Base-by-base conservation (phyloP, 2,113 vertebrate species). In the zebrafish (Danio rerio) region DNA sequence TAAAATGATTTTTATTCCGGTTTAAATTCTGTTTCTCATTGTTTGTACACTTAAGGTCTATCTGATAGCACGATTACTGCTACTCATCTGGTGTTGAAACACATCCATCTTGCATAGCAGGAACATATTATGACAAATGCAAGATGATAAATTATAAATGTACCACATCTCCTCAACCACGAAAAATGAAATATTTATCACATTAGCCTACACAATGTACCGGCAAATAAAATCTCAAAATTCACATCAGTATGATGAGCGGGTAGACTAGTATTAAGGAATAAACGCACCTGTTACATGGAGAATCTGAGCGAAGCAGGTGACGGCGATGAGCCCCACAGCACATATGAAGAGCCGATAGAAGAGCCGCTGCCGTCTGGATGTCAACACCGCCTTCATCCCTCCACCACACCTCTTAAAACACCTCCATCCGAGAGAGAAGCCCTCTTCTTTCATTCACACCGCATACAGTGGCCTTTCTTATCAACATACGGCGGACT, bases 331-430 rank as follows among this genome's bases (percentile, higher is more conserved):
- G 80, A 94, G 78, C 80, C 81, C 90, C 83, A 89, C 73, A 74
- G 87, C 93, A 63, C 90, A 91, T 82, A 91, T 78, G 87, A 90
- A 92, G 59, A 94, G 66, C 53, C 93, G 89, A 42, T 80, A 87
- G 82, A 93, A 89, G 66, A 93, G 88, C 53, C 80, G 91, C 87
- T 87, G 90, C 85, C 86, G 86, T 80, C 91, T 89, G 83, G 88
- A 87, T 90, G 88, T 91, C 85, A 86, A 85, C 86, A 85, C 86
- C 79, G 87, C 87, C 88, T 89, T 93, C 94, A 94, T 94, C 50
- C 87, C 90, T 83, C 85, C 90, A 70, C 12, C 69, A 59, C 76
- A 58, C 71, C 72, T 68, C 77, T 93, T 90, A 93, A 50, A 93
- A 91, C 93, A 93, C 92, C 81, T 55, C 89, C 47, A 76, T 21